Percentiles rank a stretch among this genome's conserved stretches.
phyloP scores from a whole-genome alignment of 30 jellyfish, hydroid and myxozoan species.

The Hydractinia echinata region DNA sequence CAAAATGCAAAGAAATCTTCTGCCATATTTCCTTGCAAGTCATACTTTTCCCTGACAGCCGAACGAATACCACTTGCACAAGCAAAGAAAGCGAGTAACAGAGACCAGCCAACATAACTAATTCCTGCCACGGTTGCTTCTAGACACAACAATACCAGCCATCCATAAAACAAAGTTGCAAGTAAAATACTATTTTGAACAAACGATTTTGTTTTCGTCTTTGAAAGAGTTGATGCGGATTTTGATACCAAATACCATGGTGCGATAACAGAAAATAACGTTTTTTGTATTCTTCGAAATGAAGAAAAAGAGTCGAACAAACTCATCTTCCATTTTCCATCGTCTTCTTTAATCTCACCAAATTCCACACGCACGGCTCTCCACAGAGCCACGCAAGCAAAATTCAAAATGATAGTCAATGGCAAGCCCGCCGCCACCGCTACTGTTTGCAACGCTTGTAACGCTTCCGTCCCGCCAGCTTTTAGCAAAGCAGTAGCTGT shows the following conservation, averaged over 20 bases:
- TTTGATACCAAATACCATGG: slow-evolving; percentile 76
- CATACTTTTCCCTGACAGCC: slow-evolving; percentile 47
- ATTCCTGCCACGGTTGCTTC: slow-evolving; percentile 60
- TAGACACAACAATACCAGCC: slow-evolving; percentile 55
- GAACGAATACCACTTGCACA: slow-evolving; percentile 70
- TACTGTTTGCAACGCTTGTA: slow-evolving; percentile 81
- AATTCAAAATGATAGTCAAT: slow-evolving; percentile 57
- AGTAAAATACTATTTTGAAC: slow-evolving; percentile 24
- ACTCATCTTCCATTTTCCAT: slow-evolving; percentile 50
- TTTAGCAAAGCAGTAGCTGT: slow-evolving; percentile 80
- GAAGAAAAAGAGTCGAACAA: slow-evolving; percentile 41
- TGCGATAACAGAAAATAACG: slow-evolving; percentile 41
- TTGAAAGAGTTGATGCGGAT: slow-evolving; percentile 45
- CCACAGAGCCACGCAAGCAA: slow-evolving; percentile 94
- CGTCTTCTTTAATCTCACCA: slow-evolving; percentile 70
- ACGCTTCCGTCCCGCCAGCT: slow-evolving; percentile 79
- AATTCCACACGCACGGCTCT: slow-evolving; percentile 64
- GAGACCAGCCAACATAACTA: slow-evolving; percentile 69
- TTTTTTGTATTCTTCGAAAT: slow-evolving; percentile 15
- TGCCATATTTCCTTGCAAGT: slow-evolving; percentile 60
- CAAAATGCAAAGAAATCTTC: slow-evolving; percentile 64
- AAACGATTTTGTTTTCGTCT: slow-evolving; percentile 3
- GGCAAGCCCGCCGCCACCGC: slow-evolving; percentile 87
- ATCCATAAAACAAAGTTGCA: slow-evolving; percentile 51
- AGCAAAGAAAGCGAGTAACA: slow-evolving; percentile 46